Evolutionary conservation across 2,888 invertebrate genomes (phyloP).

Genomic region (Parnassius mnemosyne): DNA sequence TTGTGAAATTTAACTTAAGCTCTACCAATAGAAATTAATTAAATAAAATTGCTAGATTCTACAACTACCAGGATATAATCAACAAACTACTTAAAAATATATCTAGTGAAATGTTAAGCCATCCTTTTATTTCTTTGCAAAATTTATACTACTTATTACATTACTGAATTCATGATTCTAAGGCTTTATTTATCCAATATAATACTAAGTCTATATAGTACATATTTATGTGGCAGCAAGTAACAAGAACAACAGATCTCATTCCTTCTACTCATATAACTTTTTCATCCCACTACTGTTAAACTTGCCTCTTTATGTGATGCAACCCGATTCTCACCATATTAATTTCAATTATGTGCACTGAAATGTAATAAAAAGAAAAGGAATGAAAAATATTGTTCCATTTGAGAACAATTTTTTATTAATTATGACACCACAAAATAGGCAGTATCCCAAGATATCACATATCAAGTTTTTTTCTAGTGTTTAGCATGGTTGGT

Average conservation of each 20-base stretch:
- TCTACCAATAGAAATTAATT: no score
- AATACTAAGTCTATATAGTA: slow-evolving; percentile 1
- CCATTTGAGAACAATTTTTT: slow-evolving; percentile 9
- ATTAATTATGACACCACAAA: no score
- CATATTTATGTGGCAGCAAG: neutral
- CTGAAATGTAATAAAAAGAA: slow-evolving; percentile 51
- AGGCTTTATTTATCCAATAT: neutral
- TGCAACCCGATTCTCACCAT: slow-evolving; percentile 46
- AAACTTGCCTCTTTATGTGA: slow-evolving; percentile 53
- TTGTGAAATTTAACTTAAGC: no score
- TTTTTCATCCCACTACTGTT: slow-evolving; percentile 28
- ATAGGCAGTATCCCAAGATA: no score
- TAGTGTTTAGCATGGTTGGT: no score
- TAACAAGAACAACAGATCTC: slow-evolving; percentile 32
- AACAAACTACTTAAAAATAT: no score
- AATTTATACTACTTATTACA: neutral
- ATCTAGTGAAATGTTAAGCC: neutral
- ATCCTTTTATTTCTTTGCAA: neutral
- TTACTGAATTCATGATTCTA: neutral
- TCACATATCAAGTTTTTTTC: no score
- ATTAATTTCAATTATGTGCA: slow-evolving; percentile 58
- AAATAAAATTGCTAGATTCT: no score
- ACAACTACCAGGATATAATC: no score
- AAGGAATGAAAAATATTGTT: slow-evolving; percentile 65
- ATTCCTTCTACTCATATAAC: slow-evolving; percentile 31